Evolutionary conservation across 2,113 vertebrate species (phyloP).

Genomic region (Macroglossus sobrinus): DNA sequence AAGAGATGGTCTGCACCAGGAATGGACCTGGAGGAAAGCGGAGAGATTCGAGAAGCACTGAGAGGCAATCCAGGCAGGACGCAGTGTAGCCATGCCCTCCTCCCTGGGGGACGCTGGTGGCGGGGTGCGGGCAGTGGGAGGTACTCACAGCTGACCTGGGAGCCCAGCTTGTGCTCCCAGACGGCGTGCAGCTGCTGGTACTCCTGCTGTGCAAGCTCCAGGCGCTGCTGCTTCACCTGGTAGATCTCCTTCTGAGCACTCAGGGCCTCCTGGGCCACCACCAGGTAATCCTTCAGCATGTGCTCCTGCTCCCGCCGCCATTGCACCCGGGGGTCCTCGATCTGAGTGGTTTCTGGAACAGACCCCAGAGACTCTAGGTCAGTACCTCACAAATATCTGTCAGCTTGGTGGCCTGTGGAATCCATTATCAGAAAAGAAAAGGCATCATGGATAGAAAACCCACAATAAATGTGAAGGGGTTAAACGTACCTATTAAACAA

Average conservation of each 20-base stretch:
- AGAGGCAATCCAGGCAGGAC: background rate
- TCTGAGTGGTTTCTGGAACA: conserved; percentile 92
- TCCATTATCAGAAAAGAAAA: background rate
- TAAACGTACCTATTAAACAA: background rate
- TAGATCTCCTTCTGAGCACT: conserved; percentile 97
- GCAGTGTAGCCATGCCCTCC: background rate
- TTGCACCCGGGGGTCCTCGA: conserved; percentile 96
- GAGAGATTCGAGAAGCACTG: background rate
- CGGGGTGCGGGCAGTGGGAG: background rate
- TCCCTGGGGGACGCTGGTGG: too few species aligned
- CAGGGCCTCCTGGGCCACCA: conserved; percentile 94
- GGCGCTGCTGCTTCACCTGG: conserved; percentile 96
- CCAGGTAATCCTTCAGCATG: conserved; percentile 97
- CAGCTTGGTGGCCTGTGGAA: background rate
- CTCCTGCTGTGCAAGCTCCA: conserved; percentile 95
- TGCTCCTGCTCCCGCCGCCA: conserved; percentile 96
- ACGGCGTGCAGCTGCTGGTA: conserved; percentile 93
- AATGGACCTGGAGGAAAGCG: background rate
- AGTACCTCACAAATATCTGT: background rate
- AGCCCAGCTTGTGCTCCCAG: conserved; percentile 95
- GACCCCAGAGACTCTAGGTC: conserved; percentile 10
- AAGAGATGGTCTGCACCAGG: background rate
- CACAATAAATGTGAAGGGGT: background rate
- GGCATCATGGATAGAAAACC: background rate
- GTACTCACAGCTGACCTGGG: conserved; percentile 96